Conservation (phyloP, 2,113 vertebrate genomes). For the Pardalotus punctatus region DNA sequence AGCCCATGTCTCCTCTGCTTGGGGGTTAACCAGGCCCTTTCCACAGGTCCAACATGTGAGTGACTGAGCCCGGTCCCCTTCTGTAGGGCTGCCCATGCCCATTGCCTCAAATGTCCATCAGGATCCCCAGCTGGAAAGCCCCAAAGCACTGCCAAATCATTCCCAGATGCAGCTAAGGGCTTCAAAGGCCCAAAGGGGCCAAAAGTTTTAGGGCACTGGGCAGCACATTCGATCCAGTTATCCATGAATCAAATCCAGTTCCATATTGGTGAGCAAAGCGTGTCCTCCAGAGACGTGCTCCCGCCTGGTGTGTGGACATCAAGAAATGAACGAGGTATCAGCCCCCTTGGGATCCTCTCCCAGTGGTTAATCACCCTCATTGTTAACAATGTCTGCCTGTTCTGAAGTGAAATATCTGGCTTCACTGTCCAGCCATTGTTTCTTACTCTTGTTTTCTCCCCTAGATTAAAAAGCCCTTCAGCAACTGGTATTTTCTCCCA, state of each 20-base stretch:
- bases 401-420: constrained; percentile 52
- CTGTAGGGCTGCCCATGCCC: neutral
- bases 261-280: neutral
- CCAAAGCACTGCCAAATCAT: neutral
- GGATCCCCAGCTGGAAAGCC: neutral
- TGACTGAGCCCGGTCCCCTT: neutral
- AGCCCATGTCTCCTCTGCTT: neutral
- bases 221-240: neutral
- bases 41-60: neutral
- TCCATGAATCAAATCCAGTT: neutral
- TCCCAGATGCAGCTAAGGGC: neutral
- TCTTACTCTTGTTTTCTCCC: constrained; percentile 46
- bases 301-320: neutral
- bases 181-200: neutral
- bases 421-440: constrained; percentile 58
- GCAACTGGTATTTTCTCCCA: constrained; percentile 53
- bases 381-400: constrained; percentile 36
- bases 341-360: constrained; percentile 34
- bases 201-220: neutral
- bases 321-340: neutral
- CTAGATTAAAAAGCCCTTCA: constrained; percentile 64
- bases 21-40: neutral
- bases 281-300: neutral
- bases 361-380: constrained; percentile 46
- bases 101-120: neutral